Evolutionary conservation across 1,140 invertebrate species (phyloP).

Genomic region (Saccostrea cuccullata): DNA sequence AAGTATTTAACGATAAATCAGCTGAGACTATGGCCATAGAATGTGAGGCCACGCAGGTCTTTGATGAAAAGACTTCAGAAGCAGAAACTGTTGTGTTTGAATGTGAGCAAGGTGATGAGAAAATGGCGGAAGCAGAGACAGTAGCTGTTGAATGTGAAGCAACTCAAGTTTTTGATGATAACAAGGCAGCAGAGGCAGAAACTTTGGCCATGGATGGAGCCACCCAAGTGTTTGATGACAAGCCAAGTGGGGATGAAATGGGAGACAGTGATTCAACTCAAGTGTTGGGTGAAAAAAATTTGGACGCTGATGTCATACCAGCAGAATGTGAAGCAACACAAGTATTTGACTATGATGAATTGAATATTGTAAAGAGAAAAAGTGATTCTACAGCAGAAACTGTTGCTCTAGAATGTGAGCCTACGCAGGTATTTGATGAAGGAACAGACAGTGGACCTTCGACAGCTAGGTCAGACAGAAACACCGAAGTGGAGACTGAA

Average conservation of each 20-base stretch:
- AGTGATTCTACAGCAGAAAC: constrained; percentile 37
- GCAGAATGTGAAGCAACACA: neutral
- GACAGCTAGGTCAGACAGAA: neutral
- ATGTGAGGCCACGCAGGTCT: constrained; percentile 47
- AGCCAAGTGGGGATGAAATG: constrained; percentile 26
- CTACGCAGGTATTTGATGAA: constrained; percentile 41
- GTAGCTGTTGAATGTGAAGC: constrained; percentile 27
- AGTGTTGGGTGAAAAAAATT: constrained; percentile 22
- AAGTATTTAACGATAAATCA: constrained; percentile 53
- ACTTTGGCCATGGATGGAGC: constrained; percentile 33
- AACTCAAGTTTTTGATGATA: neutral
- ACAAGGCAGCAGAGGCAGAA: constrained; percentile 17
- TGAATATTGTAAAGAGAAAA: neutral
- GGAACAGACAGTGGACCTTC: neutral
- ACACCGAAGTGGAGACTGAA: neutral
- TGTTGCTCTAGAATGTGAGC: constrained; percentile 35
- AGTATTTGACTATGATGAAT: neutral
- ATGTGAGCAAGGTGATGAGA: neutral
- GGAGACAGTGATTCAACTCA: neutral
- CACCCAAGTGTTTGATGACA: neutral
- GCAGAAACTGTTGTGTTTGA: neutral
- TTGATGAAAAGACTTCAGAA: constrained; percentile 34
- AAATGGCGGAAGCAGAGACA: constrained; percentile 26
- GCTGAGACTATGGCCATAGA: constrained; percentile 21
- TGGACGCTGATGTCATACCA: neutral